These are phyloP conservation scores for Sipha flava DNA, from an alignment of 1,140 invertebrate species.

Conservation along the genomic window DNA sequence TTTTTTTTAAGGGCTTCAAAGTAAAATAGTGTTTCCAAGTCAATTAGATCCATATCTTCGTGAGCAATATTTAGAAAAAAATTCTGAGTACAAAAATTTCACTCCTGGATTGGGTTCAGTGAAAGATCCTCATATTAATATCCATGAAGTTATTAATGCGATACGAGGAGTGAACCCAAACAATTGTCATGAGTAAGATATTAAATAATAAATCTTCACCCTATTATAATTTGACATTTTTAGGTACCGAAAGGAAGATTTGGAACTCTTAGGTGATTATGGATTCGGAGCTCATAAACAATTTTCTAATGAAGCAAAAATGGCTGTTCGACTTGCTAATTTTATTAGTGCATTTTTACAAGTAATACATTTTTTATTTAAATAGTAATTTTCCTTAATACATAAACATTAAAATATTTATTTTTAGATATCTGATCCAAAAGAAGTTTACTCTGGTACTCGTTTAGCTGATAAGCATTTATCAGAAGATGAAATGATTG, in stretches of 20 bases:
- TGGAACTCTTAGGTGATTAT: slow-evolving; percentile 72
- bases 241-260: slow-evolving; percentile 62
- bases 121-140: slow-evolving; percentile 58
- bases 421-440: slow-evolving; percentile 74
- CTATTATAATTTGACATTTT: not conserved
- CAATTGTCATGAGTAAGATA: slow-evolving; percentile 59
- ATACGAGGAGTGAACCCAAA: slow-evolving; percentile 59
- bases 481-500: slow-evolving; percentile 89
- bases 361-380: slow-evolving; percentile 45
- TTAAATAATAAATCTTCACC: not conserved
- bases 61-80: slow-evolving; percentile 63
- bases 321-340: slow-evolving; percentile 87
- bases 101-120: slow-evolving; percentile 52
- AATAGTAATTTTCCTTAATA: not conserved
- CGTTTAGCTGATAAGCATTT: slow-evolving; percentile 77
- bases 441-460: slow-evolving; percentile 88
- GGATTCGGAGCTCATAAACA: slow-evolving; percentile 76
- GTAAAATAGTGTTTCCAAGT: slow-evolving; percentile 68
- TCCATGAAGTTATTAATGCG: slow-evolving; percentile 67
- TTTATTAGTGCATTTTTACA: slow-evolving; percentile 91
- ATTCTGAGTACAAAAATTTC: slow-evolving; percentile 56
- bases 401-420: slow-evolving; percentile 36
- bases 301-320: slow-evolving; percentile 89
- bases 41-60: slow-evolving; percentile 56
- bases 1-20: slow-evolving; percentile 61